Evolutionary conservation across 1,140 invertebrate species (phyloP), one percentile per base, ranked within the genome.

Genomic region (Achroia grisella): DNA sequence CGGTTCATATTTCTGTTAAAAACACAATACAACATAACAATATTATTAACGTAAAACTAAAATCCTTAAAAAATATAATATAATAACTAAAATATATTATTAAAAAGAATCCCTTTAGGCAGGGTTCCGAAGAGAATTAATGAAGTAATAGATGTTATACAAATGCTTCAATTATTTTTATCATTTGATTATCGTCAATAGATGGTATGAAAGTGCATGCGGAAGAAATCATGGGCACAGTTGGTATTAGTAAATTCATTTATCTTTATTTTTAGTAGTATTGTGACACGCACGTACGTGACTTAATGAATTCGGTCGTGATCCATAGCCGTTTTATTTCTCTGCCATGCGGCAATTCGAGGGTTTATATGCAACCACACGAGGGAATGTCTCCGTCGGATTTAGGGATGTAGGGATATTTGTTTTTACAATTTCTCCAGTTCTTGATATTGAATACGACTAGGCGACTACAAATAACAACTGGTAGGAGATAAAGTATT

Each of bases 281-380:
- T 27, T 47, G 29, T 11, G 44, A 13, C 27, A 37, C 33, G 40
- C 33, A 44, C 27, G 36, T 56, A 56, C 49, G 48, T 56, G 48
- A 61, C 57, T 47, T 37, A 33, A 61, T 56, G 50, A 53, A 51
- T 61, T 56, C 32, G 44, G 41, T 31, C 12, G 44, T 42, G 31
- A 17, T 48, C 33, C 39, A 33, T 44, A 32, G 41, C 39, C 39
- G 40, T 52, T 47, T 57, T 62, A 54, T 48, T 28, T 34, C 28
- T 37, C 36, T 8, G 36, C 36, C 33, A 52, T 44, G 41, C 56
- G 44, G 52, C 43, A 52, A 46, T 50, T 52, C 45, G 50, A 43
- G 46, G 56, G 45, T 52, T 55, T 55, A 54, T 52, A 60, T 52
- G 50, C 44, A 57, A 50, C 44, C 44, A 36, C 44, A 53, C 28